Percentiles rank a stretch among this genome's conserved stretches.
Evolutionary conservation across 2,113 vertebrate genomes (phyloP).

Genomic region (Tonatia bakeri): DNA sequence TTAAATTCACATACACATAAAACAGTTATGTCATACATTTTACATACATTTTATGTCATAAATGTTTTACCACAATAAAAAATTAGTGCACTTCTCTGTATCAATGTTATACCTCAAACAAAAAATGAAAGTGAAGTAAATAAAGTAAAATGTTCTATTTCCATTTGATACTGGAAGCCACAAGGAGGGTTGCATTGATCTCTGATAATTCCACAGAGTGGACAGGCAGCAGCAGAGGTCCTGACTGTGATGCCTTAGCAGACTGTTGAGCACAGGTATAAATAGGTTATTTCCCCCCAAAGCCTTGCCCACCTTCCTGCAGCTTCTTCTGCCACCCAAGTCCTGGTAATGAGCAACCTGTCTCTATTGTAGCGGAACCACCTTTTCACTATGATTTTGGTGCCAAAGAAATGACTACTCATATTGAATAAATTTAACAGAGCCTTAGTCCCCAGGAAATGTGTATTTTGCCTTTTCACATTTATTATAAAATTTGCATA

Average conservation of each 20-base stretch:
- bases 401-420: not conserved
- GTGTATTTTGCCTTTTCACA: not conserved
- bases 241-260: not conserved
- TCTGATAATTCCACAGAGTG: not conserved
- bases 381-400: not conserved
- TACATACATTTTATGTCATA: not conserved
- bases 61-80: not conserved
- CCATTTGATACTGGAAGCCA: not conserved
- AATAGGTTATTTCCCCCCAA: not conserved
- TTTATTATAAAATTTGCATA: not conserved
- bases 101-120: not conserved
- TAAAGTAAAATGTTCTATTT: not conserved
- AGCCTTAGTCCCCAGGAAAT: not conserved
- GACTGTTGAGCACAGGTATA: not conserved
- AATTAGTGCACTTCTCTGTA: not conserved
- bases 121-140: not conserved
- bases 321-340: not conserved
- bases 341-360: not conserved
- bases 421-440: not conserved
- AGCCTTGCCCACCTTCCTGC: not conserved
- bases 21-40: not conserved
- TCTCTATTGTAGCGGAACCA: not conserved
- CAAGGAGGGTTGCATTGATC: not conserved
- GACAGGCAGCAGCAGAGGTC: not conserved
- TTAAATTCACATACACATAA: not conserved